Evolutionary conservation across 1,140 invertebrate genomes (phyloP).

Genomic region (Samia ricini): DNA sequence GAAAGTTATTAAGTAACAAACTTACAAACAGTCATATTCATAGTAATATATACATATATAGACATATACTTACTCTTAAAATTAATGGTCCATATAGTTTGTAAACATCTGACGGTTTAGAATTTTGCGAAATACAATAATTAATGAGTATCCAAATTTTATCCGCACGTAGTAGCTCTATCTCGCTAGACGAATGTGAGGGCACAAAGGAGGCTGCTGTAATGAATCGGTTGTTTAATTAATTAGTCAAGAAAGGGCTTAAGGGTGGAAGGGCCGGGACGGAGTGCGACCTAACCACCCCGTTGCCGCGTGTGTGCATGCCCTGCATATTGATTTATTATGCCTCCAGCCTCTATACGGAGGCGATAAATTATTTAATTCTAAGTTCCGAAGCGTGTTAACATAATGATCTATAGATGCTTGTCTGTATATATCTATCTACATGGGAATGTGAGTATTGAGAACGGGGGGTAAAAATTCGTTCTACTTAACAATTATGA

Average conservation of each 20-base stretch:
- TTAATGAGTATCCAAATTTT: conserved; percentile 26
- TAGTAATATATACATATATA: too few species aligned
- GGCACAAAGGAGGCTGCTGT: conserved; percentile 72
- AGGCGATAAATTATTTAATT: conserved; percentile 74
- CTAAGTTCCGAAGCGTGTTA: conserved; percentile 59
- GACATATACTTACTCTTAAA: too few species aligned
- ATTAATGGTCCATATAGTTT: too few species aligned
- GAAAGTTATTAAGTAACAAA: too few species aligned
- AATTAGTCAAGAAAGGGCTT: conserved; percentile 77
- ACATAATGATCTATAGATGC: conserved; percentile 14
- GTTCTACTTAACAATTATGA: too few species aligned
- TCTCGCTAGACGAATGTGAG: conserved; percentile 68
- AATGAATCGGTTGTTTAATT: conserved; percentile 78
- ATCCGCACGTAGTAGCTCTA: conserved; percentile 39
- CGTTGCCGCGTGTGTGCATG: conserved; percentile 57
- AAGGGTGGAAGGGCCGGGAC: conserved; percentile 10
- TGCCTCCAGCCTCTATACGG: conserved; percentile 49
- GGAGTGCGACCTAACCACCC: conserved; percentile 23
- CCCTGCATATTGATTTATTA: conserved; percentile 76
- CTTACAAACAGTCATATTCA: too few species aligned
- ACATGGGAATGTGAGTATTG: conserved; percentile 1
- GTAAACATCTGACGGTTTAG: not conserved
- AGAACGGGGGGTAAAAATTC: too few species aligned
- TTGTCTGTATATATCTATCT: conserved; percentile 18
- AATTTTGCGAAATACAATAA: conserved; percentile 8